A percentile compares a stretch with the other conserved stretches of the same genome.
Conservation (phyloP, 2,797 vertebrate species). For the Lepus townsendii region DNA sequence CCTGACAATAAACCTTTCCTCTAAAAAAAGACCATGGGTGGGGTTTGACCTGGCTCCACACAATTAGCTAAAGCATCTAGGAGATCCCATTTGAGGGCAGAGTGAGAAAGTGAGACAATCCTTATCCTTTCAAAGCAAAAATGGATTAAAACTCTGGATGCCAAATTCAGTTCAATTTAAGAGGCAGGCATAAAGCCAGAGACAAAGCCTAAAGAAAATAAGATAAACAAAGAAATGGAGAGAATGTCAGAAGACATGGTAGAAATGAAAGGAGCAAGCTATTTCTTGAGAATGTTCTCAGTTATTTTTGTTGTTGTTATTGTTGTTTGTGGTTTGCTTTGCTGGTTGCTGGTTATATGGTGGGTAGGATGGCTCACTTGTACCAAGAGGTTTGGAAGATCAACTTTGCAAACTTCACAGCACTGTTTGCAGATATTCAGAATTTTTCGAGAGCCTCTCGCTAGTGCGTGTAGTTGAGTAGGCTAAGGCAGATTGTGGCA, state of each 20-base stretch:
- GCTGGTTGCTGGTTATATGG: neutral
- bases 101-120: neutral
- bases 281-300: neutral
- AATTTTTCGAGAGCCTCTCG: neutral
- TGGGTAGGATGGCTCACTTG: neutral
- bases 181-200: neutral
- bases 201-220: neutral
- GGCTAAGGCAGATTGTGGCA: slow-evolving; percentile 71
- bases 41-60: neutral
- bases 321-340: neutral
- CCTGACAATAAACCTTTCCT: no score
- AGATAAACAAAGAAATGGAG: neutral
- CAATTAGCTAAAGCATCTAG: neutral
- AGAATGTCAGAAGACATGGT: neutral
- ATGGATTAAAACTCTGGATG: neutral
- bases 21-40: no score
- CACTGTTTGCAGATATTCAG: slow-evolving; percentile 1
- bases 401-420: neutral
- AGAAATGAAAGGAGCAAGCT: neutral
- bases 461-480: neutral
- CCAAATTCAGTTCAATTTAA: neutral
- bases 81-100: neutral
- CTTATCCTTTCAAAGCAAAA: neutral
- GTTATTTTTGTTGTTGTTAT: neutral
- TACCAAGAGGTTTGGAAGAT: neutral